Evolutionary conservation across 2,113 vertebrate genomes (phyloP), one percentile per base, ranked within the genome.

Genomic region (Arizona elegans): DNA sequence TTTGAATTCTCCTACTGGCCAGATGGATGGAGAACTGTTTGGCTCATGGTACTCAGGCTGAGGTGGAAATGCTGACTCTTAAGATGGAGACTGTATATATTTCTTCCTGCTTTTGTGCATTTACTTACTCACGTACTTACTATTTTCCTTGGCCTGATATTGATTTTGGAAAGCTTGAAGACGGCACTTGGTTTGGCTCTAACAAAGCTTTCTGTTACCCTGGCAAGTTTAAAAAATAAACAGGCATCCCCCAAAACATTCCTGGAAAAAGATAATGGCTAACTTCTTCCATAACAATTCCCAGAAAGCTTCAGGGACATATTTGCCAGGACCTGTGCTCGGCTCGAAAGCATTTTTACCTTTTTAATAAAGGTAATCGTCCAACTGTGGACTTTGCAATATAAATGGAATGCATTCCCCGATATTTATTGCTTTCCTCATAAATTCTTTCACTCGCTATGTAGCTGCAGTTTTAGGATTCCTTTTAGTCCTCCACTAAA

Each of bases 401-500:
- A 92, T 58, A 90, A 86, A 86, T 56, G 43, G 33, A 8, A 26
- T 85, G n/a, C 29, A 58, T 58, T 89, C 26, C 50, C 70, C 11
- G 0, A 86, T 56, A 89, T 55, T 38, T 90, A 26, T 65, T 88
- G 17, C 58, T 90, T 86, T 90, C 47, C 12, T 86, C 29, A 26
- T 93, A 86, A 93, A 86, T 95, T 87, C 93, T 95, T 88, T 94
- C 96, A 91, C 62, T 95, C 94, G 86, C 86, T 62, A 6, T 87
- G 95, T 88, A 21, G 75, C n/a, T 87, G 90, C 65, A 94, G 55
- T 90, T 95, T 93, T 92, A 93, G 86, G 90, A 87, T 92, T 87
- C n/a, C 54, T 97, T 95, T 93, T 95, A 92, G 95, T 96, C 86
- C 86, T 11, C n/a, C 17, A 95, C 55, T 86, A 95, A 96, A 96